Conservation (phyloP, 2,888 invertebrate genomes). For the Lasioglossum figueresi region DNA sequence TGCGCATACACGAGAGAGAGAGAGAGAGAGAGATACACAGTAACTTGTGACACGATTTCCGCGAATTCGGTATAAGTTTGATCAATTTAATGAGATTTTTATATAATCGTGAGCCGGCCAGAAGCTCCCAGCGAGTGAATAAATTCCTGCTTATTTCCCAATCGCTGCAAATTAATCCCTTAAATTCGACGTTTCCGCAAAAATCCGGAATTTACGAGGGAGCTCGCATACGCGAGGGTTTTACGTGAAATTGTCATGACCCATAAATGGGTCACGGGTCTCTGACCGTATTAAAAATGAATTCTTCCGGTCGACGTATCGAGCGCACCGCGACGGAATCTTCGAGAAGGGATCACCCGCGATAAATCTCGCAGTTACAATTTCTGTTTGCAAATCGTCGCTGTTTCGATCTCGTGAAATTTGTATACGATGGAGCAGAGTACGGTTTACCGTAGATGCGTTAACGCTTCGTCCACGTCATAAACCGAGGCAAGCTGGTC, state of each 20-base stretch:
- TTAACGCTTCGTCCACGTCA: neutral
- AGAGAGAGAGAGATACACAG: neutral
- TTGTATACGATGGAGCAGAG: neutral
- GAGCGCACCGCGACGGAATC: neutral
- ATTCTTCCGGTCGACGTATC: neutral
- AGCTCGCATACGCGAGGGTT: neutral
- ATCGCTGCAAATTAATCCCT: neutral
- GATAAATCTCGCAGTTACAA: neutral
- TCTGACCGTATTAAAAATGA: slow-evolving; percentile 1
- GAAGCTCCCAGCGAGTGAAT: neutral
- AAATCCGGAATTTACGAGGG: neutral
- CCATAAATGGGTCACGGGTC: neutral
- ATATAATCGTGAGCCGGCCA: neutral
- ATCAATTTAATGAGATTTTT: neutral
- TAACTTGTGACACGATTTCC: neutral
- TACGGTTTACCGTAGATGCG: neutral
- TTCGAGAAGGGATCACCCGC: neutral
- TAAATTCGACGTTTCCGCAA: neutral
- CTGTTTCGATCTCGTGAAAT: neutral
- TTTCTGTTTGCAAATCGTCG: neutral
- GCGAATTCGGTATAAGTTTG: neutral
- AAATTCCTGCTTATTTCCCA: neutral
- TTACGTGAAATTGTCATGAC: neutral
- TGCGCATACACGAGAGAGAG: neutral
- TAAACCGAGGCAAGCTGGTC: neutral